Evolutionary conservation across 2,113 vertebrate species (phyloP), one percentile per base, ranked within the genome.

Genomic region (Pao palembangensis): DNA sequence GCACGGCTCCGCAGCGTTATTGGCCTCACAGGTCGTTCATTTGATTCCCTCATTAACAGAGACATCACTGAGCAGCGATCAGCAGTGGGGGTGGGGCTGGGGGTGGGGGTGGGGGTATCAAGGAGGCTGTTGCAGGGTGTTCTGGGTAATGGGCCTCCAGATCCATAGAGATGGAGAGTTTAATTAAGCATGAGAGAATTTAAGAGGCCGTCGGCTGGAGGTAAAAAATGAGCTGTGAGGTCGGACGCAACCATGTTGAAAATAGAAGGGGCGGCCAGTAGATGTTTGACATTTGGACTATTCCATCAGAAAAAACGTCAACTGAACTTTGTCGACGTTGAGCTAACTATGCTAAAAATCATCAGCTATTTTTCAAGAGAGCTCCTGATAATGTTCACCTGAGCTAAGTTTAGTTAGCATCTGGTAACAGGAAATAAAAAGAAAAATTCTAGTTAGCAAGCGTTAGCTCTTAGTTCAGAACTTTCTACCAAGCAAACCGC

Each of bases 171-270:
- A 80, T 78, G 76, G 73, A 85, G 81, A 58, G 79, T 78, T 83
- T 87, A 85, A 84, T 88, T 84, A 89, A 75, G 64, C 69, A 57
- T 51, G 50, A 67, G 58, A 82, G 75, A 71, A 87, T 87, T 87
- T 83, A 87, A 78, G 79, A 79, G 72, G 77, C 67, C 64, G 16
- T 68, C 47, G 67, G 69, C 62, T 69, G 2, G 47, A 67, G 63
- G 75, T 78, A 75, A 87, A 76, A 80, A 78, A 82, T 69, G 63
- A 81, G 72, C 55, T 61, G 17, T 1, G 49, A 65, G 65, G 68
- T 34, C 0, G 17, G 51, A 61, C 25, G 52, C 48, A 64, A 61
- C 23, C 17, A 53, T 54, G 65, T 21, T 61, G 15, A 56, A 51
- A 34, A 38, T 23, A 6, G 23, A 42, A 21, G 41, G 58, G 18